Percentiles rank a stretch among this genome's conserved stretches.
Evolutionary conservation across 2,113 vertebrate genomes (phyloP).

Genomic region (Notothenia coriiceps): DNA sequence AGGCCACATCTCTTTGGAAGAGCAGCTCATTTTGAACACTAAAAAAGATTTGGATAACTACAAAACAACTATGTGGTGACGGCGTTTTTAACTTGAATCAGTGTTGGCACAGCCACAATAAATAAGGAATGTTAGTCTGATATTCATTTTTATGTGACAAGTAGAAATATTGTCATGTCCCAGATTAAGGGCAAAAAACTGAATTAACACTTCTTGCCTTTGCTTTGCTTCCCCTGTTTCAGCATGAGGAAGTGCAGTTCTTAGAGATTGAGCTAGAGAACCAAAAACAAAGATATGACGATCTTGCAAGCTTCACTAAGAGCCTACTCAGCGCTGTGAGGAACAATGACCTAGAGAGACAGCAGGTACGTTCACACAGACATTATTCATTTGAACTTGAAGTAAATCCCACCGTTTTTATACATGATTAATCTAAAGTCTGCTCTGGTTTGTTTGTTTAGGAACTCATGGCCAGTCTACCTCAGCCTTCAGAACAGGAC

Average conservation of each 20-base stretch:
- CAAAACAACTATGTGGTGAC: too few species aligned
- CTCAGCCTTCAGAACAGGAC: slow-evolving; percentile 93
- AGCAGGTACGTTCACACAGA: slow-evolving; percentile 85
- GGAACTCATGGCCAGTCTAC: slow-evolving; percentile 95
- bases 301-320: slow-evolving; percentile 92
- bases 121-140: too few species aligned
- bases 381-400: background rate
- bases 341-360: slow-evolving; percentile 92
- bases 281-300: slow-evolving; percentile 94
- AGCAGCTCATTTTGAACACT: too few species aligned
- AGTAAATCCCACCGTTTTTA: background rate
- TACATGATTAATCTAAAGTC: slow-evolving; percentile 1
- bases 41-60: too few species aligned
- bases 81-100: too few species aligned
- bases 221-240: slow-evolving; percentile 47
- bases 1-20: too few species aligned
- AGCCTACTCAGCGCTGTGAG: slow-evolving; percentile 92
- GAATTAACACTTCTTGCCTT: background rate
- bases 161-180: too few species aligned
- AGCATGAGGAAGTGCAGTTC: slow-evolving; percentile 97
- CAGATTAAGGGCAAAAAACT: background rate
- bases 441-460: slow-evolving; percentile 56
- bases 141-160: too few species aligned
- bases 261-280: slow-evolving; percentile 93
- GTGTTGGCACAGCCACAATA: too few species aligned